Base-by-base conservation (phyloP, 2,113 vertebrate species). In the Eolophus roseicapilla region DNA sequence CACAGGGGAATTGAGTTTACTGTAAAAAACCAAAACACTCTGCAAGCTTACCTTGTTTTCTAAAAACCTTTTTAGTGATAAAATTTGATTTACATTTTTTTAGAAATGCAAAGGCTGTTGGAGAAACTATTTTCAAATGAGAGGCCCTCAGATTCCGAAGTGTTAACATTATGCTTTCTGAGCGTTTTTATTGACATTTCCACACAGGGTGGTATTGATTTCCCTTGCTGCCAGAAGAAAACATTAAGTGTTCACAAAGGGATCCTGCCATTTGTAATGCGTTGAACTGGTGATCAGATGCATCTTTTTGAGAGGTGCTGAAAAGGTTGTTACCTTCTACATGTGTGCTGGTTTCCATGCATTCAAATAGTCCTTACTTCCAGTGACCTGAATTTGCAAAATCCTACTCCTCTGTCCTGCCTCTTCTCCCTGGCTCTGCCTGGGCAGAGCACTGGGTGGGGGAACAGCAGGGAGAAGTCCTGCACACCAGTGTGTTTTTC, bases 401-500 rank as follows among this genome's bases (percentile, higher is more conserved):
- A 18, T 68, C 43, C 9, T 12, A 2, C 17, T 59, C 18, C 25
- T 92, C 11, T 3, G 1, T 62, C 62, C 41, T 37, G 9, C 55
- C 47, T 80, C 28, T 8, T 74, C 60, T 74, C 14, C 5, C 37
- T 59, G 70, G 18, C 28, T 14, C 17, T 88, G 37, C 16, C 60
- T 87, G 55, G 29, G 25, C 62, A 64, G 55, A 70, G 83, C 11
- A 6, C 20, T 0, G 1, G 15, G 7, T 75, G n/a, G 37, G 27
- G 87, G 17, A 55, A 47, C 11, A 29, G 50, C 44, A 69, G 43
- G 44, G 57, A 62, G 35, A 55, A 76, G 13, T 33, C n/a, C 55
- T 31, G 8, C 21, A 28, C 44, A 20, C 10, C 0, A 0, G 4
- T 0, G 4, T 44, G 10, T 23, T 85, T 35, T 70, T 25, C 14